Evolutionary conservation across 2,797 vertebrate genomes (phyloP).

Genomic region (Furcifer pardalis): DNA sequence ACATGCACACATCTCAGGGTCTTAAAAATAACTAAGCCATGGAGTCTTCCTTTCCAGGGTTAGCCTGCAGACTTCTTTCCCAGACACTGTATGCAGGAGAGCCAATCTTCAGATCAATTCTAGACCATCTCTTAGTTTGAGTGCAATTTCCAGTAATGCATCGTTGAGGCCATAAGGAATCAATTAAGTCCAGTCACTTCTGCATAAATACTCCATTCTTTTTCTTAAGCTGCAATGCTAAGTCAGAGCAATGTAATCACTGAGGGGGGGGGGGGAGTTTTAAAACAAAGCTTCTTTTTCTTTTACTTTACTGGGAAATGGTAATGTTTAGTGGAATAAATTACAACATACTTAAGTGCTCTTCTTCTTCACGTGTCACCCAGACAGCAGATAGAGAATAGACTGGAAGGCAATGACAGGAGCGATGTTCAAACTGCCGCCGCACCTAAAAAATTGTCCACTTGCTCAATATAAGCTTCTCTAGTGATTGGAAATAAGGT

Average conservation of each 20-base stretch:
- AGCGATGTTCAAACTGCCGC: background rate
- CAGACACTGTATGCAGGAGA: background rate
- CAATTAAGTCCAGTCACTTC: background rate
- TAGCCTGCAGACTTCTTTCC: background rate
- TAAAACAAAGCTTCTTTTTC: background rate
- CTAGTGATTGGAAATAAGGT: no score
- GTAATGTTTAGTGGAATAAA: background rate
- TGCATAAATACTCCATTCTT: background rate
- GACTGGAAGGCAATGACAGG: background rate
- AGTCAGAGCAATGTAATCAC: background rate
- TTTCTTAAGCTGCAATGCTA: background rate
- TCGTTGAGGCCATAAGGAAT: conserved; percentile 9
- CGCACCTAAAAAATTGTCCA: background rate
- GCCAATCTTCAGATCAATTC: background rate
- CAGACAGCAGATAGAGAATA: background rate
- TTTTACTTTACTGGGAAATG: background rate
- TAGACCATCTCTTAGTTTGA: background rate
- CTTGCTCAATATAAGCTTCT: background rate
- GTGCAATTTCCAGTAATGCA: background rate
- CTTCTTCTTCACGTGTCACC: background rate
- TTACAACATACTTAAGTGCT: background rate
- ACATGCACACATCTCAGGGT: background rate
- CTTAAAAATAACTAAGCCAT: background rate
- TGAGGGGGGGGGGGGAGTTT: background rate
- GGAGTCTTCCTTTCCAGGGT: no score